Percentiles rank a stretch among this genome's conserved stretches.
Evolutionary conservation across 53 echinoderm and acorn worm species (phyloP).

Genomic region (Stichopus horrens): DNA sequence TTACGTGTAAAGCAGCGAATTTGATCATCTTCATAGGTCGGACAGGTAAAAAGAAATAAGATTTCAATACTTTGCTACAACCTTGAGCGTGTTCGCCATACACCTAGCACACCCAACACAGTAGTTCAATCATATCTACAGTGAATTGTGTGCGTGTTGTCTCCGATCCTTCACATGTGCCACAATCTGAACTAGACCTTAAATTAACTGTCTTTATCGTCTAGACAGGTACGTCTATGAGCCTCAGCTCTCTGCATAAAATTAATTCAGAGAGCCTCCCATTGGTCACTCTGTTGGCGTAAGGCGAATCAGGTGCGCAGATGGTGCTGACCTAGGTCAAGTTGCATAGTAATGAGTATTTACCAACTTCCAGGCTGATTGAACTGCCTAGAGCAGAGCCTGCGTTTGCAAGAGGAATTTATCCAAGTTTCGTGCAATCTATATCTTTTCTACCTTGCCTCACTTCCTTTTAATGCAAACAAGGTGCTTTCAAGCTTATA

Average conservation of each 20-base stretch:
- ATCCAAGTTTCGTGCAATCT: conserved; percentile 43
- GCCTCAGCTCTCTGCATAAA: background rate
- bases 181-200: too few relatives aligned
- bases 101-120: too few relatives aligned
- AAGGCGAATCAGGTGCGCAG: conserved; percentile 22
- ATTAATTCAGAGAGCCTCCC: background rate
- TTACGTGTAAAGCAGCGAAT: too few relatives aligned
- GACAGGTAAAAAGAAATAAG: too few relatives aligned
- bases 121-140: too few relatives aligned
- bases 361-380: conserved; percentile 38
- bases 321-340: conserved; percentile 18
- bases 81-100: too few relatives aligned
- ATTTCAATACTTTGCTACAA: too few relatives aligned
- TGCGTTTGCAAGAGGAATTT: conserved; percentile 27
- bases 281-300: conserved; percentile 3
- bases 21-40: too few relatives aligned
- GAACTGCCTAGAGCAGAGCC: conserved; percentile 48
- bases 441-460: conserved; percentile 45
- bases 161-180: too few relatives aligned
- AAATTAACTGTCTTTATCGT: background rate
- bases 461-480: conserved; percentile 40
- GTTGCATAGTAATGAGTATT: conserved; percentile 41
- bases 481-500: conserved; percentile 46
- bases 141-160: too few relatives aligned
- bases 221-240: background rate